A percentile compares a stretch with the other conserved stretches of the same genome.
These are phyloP conservation scores for Hylomyscus alleni DNA, from an alignment of 2,797 vertebrate species.

Conservation along the genomic window DNA sequence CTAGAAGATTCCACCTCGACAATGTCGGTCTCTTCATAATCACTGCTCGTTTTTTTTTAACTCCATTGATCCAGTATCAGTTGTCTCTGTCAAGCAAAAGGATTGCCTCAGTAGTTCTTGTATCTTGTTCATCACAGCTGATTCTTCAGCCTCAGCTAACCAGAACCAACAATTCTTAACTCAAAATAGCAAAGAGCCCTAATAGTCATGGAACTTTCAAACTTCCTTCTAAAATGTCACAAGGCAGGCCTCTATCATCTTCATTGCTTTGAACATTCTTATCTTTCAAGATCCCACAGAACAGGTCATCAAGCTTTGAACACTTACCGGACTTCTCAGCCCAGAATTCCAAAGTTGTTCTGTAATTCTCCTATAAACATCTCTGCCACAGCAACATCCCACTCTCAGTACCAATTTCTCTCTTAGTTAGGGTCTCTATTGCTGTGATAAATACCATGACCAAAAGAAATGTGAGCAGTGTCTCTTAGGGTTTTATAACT, in stretches of 20 bases:
- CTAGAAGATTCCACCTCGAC: neutral
- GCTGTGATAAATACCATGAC: neutral
- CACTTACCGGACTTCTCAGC: neutral
- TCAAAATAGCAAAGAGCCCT: neutral
- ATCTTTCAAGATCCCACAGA: neutral
- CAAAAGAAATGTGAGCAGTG: neutral
- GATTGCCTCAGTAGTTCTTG: neutral
- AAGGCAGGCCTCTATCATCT: neutral
- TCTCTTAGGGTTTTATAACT: neutral
- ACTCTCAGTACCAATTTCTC: neutral
- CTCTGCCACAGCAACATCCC: neutral
- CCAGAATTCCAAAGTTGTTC: neutral
- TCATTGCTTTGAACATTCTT: neutral
- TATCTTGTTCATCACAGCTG: neutral
- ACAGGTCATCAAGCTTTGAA: neutral
- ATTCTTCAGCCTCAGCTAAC: neutral
- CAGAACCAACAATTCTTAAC: neutral
- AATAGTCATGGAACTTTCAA: neutral
- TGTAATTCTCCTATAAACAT: neutral
- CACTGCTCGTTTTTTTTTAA: neutral
- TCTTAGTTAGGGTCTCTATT: neutral
- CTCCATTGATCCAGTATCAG: neutral
- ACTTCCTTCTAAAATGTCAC: neutral
- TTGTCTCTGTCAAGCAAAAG: neutral
- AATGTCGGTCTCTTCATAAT: neutral